Conservation (phyloP, 35 echinoderm and acorn worm species). For the Apostichopus japonicus region DNA sequence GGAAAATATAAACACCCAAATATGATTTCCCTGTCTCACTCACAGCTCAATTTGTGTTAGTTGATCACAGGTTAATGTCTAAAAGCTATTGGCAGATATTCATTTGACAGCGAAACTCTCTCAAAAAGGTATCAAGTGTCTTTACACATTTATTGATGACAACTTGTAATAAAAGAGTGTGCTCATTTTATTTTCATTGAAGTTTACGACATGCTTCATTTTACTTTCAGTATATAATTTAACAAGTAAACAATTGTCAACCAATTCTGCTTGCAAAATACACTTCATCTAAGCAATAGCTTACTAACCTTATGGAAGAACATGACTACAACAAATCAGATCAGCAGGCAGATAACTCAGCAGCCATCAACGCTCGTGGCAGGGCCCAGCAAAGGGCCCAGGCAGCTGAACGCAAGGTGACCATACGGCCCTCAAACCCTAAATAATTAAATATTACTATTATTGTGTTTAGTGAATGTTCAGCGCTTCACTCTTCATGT, state of each 20-base stretch:
- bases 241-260: not conserved
- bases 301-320: conserved; percentile 75
- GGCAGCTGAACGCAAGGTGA: conserved; percentile 86
- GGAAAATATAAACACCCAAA: too few relatives aligned
- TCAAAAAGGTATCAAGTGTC: too few relatives aligned
- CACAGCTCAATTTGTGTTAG: too few relatives aligned
- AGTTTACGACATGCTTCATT: not conserved
- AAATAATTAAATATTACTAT: too few relatives aligned
- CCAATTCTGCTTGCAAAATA: not conserved
- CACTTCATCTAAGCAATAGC: conserved; percentile 35
- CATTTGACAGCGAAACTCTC: too few relatives aligned
- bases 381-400: conserved; percentile 87
- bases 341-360: conserved; percentile 72
- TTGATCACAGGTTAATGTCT: too few relatives aligned
- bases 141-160: too few relatives aligned
- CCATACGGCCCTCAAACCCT: not conserved
- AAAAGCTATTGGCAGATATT: too few relatives aligned
- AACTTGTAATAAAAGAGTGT: too few relatives aligned
- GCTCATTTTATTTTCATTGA: too few relatives aligned
- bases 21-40: too few relatives aligned
- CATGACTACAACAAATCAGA: conserved; percentile 61
- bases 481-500: too few relatives aligned
- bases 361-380: conserved; percentile 69
- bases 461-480: not conserved
- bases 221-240: not conserved